Conservation (phyloP, 2,888 invertebrate genomes). For the Scaptomyza flava region DNA sequence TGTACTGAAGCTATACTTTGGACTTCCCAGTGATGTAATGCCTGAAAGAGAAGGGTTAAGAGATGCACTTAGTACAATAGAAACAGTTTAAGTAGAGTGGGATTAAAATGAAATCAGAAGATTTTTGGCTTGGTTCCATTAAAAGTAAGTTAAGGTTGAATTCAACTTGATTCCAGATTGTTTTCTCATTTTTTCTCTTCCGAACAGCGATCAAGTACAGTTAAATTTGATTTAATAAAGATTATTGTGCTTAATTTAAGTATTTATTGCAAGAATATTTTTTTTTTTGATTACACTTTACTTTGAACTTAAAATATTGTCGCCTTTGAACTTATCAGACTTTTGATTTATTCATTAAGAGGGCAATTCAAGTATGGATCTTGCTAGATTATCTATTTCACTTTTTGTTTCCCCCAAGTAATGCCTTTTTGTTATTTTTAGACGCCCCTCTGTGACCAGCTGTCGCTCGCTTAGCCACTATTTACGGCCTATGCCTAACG, state of each 20-base stretch:
- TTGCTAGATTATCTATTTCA: neutral
- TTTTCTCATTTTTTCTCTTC: too few species aligned
- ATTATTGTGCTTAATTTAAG: too few species aligned
- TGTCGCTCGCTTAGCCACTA: slow-evolving; percentile 34
- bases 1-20: slow-evolving; percentile 86
- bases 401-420: slow-evolving; percentile 17
- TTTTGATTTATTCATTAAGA: neutral
- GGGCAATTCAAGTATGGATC: slow-evolving; percentile 3
- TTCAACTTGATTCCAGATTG: neutral
- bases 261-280: too few species aligned
- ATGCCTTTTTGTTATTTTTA: slow-evolving; percentile 46
- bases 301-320: neutral
- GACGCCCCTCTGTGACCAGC: slow-evolving; percentile 49
- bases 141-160: neutral
- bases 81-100: neutral
- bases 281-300: neutral
- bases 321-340: neutral
- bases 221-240: too few species aligned
- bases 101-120: neutral
- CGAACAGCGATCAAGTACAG: too few species aligned
- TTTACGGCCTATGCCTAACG: slow-evolving; percentile 17
- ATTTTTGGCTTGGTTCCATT: too few species aligned
- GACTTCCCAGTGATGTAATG: slow-evolving; percentile 84
- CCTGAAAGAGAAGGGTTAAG: slow-evolving; percentile 55
- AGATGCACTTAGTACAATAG: neutral